These are phyloP conservation scores for Phaethornis superciliosus DNA, from an alignment of 2,113 vertebrate genomes.

Conservation along the genomic window DNA sequence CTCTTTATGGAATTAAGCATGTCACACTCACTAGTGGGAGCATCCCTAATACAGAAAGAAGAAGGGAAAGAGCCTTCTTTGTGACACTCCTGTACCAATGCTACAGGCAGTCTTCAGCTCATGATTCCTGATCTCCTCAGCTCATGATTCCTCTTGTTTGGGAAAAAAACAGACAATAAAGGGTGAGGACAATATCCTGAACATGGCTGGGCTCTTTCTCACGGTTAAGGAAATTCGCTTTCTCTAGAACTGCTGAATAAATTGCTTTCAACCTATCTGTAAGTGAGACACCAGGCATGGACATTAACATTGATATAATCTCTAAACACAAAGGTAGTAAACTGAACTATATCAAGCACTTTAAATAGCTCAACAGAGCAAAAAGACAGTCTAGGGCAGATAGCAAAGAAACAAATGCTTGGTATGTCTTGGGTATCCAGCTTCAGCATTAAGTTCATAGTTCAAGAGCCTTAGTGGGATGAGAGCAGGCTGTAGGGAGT, in stretches of 20 bases:
- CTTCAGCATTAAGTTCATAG: neutral
- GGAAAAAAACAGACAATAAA: neutral
- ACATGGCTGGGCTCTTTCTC: neutral
- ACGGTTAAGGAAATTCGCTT: neutral
- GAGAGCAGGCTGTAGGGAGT: accelerated
- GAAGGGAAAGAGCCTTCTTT: neutral
- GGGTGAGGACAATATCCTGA: neutral
- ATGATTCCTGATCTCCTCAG: neutral
- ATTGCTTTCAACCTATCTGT: neutral
- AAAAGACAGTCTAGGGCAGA: neutral
- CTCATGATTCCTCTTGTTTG: neutral
- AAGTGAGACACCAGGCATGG: neutral
- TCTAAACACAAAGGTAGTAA: neutral
- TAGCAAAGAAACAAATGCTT: neutral
- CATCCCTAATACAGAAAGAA: neutral
- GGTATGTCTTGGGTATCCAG: neutral
- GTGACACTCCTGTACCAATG: neutral
- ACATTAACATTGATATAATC: neutral
- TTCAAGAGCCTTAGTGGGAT: neutral
- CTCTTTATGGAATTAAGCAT: neutral
- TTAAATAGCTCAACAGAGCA: neutral
- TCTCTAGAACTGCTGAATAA: neutral
- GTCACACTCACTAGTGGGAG: neutral
- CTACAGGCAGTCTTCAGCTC: neutral
- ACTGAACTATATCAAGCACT: neutral